Conservation (phyloP, 92 coral and sea anemone genomes). For the Plumapathes pennacea region DNA sequence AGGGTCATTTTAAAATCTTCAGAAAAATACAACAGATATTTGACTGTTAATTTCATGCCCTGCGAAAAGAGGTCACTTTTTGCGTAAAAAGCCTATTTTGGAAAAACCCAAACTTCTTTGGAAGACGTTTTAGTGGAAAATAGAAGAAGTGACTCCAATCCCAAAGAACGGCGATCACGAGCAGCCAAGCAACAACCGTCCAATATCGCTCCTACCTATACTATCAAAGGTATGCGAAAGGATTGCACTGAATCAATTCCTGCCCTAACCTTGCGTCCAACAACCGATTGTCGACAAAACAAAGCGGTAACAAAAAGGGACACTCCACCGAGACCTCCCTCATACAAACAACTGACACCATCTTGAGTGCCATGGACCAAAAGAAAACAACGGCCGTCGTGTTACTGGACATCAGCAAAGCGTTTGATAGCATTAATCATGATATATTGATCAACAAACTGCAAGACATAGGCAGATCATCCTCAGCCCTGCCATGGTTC, state of each 20-base stretch:
- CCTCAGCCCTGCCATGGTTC: conserved; percentile 23
- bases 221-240: conserved; percentile 16
- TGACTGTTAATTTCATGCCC: no score
- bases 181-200: conserved; percentile 26
- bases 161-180: conserved; percentile 8
- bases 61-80: no score
- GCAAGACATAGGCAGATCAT: conserved; percentile 13
- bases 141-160: conserved; percentile 22
- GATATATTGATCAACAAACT: conserved; percentile 30
- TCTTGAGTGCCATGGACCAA: conserved; percentile 21
- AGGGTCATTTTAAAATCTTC: no score
- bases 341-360: conserved; percentile 23
- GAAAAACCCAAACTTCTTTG: no score
- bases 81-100: no score
- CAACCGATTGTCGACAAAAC: conserved; percentile 22
- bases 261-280: conserved; percentile 23
- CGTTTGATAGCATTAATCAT: conserved; percentile 23
- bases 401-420: no score
- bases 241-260: conserved; percentile 25
- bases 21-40: no score
- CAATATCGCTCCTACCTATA: conserved; percentile 24
- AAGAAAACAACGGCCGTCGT: conserved; percentile 30
- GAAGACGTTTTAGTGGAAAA: conserved; percentile 3
- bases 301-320: conserved; percentile 33
- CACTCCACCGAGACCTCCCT: conserved; percentile 43